A percentile compares a stretch with the other conserved stretches of the same genome.
Conservation (phyloP, 2,113 vertebrate genomes). For the Hypanus sabinus region DNA sequence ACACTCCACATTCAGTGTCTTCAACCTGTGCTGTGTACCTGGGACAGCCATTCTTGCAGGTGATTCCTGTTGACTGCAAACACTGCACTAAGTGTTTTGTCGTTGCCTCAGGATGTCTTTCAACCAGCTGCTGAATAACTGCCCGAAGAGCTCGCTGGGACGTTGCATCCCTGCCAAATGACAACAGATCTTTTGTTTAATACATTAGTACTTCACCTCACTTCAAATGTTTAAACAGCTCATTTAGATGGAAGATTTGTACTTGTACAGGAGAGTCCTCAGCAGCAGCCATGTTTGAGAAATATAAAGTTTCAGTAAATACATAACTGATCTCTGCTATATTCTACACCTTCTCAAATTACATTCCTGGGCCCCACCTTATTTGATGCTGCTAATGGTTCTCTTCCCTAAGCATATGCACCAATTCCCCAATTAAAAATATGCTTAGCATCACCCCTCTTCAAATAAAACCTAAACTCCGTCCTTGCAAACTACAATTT, state of each 20-base stretch:
- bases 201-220: neutral
- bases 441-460: too few relatives aligned
- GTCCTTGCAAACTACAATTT: too few relatives aligned
- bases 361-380: too few relatives aligned
- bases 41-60: slow-evolving; percentile 67
- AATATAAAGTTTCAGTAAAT: neutral
- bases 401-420: too few relatives aligned
- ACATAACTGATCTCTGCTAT: neutral
- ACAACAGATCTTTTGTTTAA: neutral
- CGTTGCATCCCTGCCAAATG: slow-evolving; percentile 68
- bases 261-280: neutral
- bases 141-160: slow-evolving; percentile 80
- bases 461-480: too few relatives aligned
- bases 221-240: neutral
- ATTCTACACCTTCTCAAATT: too few relatives aligned
- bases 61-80: slow-evolving; percentile 75
- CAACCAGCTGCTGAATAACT: slow-evolving; percentile 74
- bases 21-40: slow-evolving; percentile 57
- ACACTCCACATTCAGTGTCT: neutral
- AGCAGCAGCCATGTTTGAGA: neutral
- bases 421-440: too few relatives aligned
- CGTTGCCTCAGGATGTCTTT: slow-evolving; percentile 75
- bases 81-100: slow-evolving; percentile 74
- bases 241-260: neutral
- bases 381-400: too few relatives aligned